phyloP scores from a whole-genome alignment of 2,888 invertebrate genomes.

The Melanotus villosus region DNA sequence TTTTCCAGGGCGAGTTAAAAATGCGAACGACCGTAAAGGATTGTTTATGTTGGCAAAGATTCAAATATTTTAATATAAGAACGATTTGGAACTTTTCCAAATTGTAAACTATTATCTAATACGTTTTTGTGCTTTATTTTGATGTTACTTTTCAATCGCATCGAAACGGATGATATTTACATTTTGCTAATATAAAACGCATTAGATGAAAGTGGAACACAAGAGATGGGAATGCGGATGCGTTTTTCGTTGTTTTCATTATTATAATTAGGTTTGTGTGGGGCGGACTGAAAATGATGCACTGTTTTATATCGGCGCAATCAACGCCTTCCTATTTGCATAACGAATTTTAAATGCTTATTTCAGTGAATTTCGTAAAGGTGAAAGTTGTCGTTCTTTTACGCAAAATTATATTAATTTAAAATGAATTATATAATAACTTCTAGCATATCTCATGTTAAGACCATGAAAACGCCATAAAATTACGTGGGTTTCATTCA shows the following conservation, averaged over 20 bases:
- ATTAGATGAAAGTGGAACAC: background rate
- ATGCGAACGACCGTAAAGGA: too few species aligned
- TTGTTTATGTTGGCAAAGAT: background rate
- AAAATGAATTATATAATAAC: too few species aligned
- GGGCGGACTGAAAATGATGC: background rate
- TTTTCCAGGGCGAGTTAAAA: too few species aligned
- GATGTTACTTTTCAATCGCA: background rate
- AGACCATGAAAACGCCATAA: too few species aligned
- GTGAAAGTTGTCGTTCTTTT: constrained; percentile 6
- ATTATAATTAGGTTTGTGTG: background rate
- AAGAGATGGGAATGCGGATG: constrained; percentile 2
- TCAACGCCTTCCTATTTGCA: background rate
- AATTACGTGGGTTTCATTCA: too few species aligned
- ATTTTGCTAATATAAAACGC: background rate
- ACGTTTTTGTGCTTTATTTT: background rate
- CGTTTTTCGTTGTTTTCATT: background rate
- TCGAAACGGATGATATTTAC: background rate
- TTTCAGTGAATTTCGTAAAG: background rate
- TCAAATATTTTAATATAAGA: constrained; percentile 11
- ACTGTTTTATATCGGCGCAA: too few species aligned
- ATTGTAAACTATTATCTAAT: constrained; percentile 16
- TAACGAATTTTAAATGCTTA: background rate
- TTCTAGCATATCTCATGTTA: too few species aligned
- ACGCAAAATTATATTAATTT: too few species aligned
- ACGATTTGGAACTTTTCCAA: background rate